Evolutionary conservation across 2,797 vertebrate genomes (phyloP).

Genomic region (Pipistrellus kuhlii): DNA sequence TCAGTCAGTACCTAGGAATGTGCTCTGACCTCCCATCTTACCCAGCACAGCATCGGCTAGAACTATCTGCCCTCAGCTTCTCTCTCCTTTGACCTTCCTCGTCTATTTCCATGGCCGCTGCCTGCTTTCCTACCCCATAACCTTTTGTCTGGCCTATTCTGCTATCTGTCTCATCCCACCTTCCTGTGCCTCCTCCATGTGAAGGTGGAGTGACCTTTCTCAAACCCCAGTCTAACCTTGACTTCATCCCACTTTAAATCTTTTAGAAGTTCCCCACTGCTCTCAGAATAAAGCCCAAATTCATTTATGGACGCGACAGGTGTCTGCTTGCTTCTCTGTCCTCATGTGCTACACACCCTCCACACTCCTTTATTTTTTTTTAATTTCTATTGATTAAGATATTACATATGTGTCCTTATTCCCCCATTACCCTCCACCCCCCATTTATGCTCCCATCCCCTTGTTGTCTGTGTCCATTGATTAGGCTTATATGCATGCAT

Average conservation of each 20-base stretch:
- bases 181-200: background rate
- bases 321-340: background rate
- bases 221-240: background rate
- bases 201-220: background rate
- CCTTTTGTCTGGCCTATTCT: background rate
- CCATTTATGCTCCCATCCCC: too few species aligned
- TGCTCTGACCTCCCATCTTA: background rate
- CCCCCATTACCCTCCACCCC: too few species aligned
- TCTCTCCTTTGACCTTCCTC: background rate
- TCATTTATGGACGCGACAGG: background rate
- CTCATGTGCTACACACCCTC: rapidly evolving
- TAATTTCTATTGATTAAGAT: too few species aligned
- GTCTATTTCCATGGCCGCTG: background rate
- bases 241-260: background rate
- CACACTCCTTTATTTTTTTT: background rate
- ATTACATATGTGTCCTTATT: too few species aligned
- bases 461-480: too few species aligned
- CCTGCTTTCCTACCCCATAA: background rate
- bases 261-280: background rate
- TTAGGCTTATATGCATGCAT: too few species aligned
- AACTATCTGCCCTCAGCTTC: rapidly evolving
- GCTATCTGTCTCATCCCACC: background rate
- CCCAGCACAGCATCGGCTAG: background rate
- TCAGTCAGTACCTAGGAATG: background rate
- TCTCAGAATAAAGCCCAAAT: background rate